Evolutionary conservation across 2,113 vertebrate genomes (phyloP).

Genomic region (Phylloscopus trochilus): DNA sequence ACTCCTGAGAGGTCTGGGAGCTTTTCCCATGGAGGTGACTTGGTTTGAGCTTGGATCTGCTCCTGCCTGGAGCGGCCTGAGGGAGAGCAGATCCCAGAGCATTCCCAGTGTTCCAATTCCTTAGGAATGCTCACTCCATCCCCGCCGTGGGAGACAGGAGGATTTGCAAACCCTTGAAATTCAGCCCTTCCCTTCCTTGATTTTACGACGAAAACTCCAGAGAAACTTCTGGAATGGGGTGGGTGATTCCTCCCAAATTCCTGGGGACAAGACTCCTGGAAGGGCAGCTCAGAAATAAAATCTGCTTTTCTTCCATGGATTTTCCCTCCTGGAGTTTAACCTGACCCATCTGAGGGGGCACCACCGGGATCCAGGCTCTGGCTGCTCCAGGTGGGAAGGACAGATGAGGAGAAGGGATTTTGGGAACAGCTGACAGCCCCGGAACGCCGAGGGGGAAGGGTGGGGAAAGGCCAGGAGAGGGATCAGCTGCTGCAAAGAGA

Average conservation of each 20-base stretch:
- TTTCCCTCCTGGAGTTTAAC: background rate
- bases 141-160: accelerated
- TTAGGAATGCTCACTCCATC: background rate
- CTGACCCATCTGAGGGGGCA: background rate
- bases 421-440: background rate
- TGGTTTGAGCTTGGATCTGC: background rate
- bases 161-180: background rate
- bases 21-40: background rate
- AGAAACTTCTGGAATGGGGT: accelerated
- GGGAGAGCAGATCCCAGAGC: background rate
- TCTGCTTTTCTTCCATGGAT: background rate
- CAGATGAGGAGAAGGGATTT: background rate
- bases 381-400: accelerated
- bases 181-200: background rate
- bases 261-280: accelerated
- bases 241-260: background rate
- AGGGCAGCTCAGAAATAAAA: background rate
- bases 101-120: accelerated
- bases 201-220: background rate
- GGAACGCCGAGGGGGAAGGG: accelerated
- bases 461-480: background rate
- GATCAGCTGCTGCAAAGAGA: background rate
- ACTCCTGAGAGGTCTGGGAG: background rate
- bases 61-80: background rate
- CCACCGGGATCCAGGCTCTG: background rate